phyloP scores from a whole-genome alignment of 2,888 invertebrate genomes.

The Pyrrhosoma nymphula region DNA sequence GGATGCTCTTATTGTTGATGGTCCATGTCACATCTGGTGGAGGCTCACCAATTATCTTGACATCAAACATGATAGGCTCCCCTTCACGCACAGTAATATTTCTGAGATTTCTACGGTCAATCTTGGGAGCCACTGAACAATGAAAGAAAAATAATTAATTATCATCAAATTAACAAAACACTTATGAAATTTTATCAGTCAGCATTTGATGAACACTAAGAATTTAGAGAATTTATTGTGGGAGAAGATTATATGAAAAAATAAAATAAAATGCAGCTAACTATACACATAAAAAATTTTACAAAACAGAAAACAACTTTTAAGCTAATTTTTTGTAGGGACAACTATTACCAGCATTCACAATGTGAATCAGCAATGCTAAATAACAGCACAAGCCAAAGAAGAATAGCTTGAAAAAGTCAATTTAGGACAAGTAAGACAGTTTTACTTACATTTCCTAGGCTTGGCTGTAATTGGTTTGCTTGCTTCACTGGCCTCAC shows the following conservation, averaged over 20 bases:
- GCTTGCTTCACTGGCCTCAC: conserved; percentile 92
- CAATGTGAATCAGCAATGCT: too few species aligned
- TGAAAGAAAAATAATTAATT: conserved; percentile 70
- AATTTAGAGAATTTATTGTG: conserved; percentile 63
- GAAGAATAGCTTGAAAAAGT: too few species aligned
- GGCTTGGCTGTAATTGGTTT: conserved; percentile 92
- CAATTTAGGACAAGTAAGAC: neutral
- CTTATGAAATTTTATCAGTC: too few species aligned
- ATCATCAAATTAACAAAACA: conserved; percentile 73
- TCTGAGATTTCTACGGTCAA: conserved; percentile 93
- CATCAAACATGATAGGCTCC: conserved; percentile 93
- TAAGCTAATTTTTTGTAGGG: too few species aligned
- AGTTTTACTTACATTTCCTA: conserved; percentile 84
- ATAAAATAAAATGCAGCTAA: too few species aligned
- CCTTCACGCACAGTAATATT: conserved; percentile 94
- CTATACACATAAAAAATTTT: too few species aligned
- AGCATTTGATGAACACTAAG: conserved; percentile 52
- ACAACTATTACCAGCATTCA: too few species aligned
- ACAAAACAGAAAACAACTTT: too few species aligned
- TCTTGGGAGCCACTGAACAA: conserved; percentile 94
- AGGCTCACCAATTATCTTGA: conserved; percentile 94
- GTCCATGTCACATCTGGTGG: conserved; percentile 94
- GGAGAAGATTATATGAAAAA: neutral
- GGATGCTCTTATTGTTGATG: conserved; percentile 88
- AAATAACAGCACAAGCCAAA: too few species aligned